Evolutionary conservation across 2,113 vertebrate species (phyloP), one percentile per base, ranked within the genome.

Genomic region (Nycticebus coucang): DNA sequence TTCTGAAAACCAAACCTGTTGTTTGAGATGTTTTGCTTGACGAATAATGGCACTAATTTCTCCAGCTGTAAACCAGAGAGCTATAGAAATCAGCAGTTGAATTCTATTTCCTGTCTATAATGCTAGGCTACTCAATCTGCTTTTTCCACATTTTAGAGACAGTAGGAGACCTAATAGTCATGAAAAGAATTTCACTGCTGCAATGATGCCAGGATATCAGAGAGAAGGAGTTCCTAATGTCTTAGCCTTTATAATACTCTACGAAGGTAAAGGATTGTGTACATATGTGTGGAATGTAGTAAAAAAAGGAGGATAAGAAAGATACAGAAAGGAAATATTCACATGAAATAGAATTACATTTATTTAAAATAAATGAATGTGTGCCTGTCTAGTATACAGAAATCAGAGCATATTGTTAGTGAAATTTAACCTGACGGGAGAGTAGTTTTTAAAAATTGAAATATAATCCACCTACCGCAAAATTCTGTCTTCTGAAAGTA

Each of bases 381-480:
- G 9, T 71, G 3, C 28, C 24, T 83, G 77, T 53, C 0, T 60
- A 68, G 24, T 87, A 3, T 72, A 77, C 3, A 88, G 80, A 88
- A 55, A 19, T 24, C 21, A 55, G 30, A 90, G 45, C 66, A 97
- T 69, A 94, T 30, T 30, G 3, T 80, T 96, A 94, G 22, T 60
- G 78, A 97, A 89, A 92, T 89, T 77, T 89, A 97, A 97, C n/a
- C 86, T 75, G 78, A 30, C 37, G 89, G 84, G 60, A 97, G 96
- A 80, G 17, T 87, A 87, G 2, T 60, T 93, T 62, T 50, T 35
- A 86, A 77, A 85, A 78, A 60, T 37, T 72, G n/a, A 88, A 78
- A 88, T 69, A 41, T 53, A 82, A 64, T 72, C 66, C 21, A 15
- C 18, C 62, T 69, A 59, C 17, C 14, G 79, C 75, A 78, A 91